Conservation (phyloP, 2,888 invertebrate genomes). For the Leucophenga montana region DNA sequence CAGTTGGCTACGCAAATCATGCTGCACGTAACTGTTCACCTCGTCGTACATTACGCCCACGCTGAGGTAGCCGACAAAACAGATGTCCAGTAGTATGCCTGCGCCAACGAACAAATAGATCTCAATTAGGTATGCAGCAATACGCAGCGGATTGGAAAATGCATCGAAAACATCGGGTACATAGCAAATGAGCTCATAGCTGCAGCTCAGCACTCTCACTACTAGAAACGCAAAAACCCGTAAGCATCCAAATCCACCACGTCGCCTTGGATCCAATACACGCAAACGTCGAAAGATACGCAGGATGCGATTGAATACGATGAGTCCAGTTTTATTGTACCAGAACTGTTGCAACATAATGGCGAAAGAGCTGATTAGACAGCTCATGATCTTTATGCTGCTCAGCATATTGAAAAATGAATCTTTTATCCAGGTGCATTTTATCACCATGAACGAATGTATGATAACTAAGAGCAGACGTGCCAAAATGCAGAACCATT, state of each 20-base stretch:
- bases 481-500: conserved; percentile 43
- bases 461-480: conserved; percentile 15
- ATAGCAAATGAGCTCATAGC: conserved; percentile 38
- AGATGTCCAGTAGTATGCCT: conserved; percentile 43
- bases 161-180: fast-evolving
- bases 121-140: not conserved
- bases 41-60: conserved; percentile 49
- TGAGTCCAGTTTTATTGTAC: conserved; percentile 37
- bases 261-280: conserved; percentile 10
- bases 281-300: conserved; percentile 40
- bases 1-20: conserved; percentile 43
- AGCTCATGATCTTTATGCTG: conserved; percentile 25
- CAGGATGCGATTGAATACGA: conserved; percentile 46
- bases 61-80: conserved; percentile 51
- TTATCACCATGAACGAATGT: conserved; percentile 5
- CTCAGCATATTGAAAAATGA: conserved; percentile 12
- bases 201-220: conserved; percentile 35
- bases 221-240: conserved; percentile 42
- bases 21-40: conserved; percentile 45
- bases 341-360: conserved; percentile 43
- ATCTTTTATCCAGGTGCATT: conserved; percentile 13
- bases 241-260: conserved; percentile 39
- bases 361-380: conserved; percentile 26
- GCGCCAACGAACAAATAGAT: conserved; percentile 23
- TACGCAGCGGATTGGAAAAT: not conserved